Base-by-base conservation (phyloP, 2,113 vertebrate genomes). In the Cranoglanis bouderius region DNA sequence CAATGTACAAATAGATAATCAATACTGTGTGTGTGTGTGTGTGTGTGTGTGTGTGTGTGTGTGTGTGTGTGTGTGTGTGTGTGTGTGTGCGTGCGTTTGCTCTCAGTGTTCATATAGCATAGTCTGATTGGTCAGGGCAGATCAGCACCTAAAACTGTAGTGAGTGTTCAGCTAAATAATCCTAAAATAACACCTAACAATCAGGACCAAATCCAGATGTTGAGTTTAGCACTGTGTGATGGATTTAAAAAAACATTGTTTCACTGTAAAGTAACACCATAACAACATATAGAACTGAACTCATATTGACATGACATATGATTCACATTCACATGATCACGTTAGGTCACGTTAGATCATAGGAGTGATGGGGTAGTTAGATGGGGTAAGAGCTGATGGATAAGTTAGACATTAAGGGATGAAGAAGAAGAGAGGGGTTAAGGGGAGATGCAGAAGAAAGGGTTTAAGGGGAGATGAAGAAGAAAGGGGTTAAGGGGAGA, bases 21-120 rank as follows among this genome's bases (percentile, higher is more conserved):
- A 24, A 6, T 75, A 49, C 46, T 49, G 7, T 74, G 70, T 40
- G 35, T 46, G 74, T 55, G 49, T 53, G 16, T 82, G 51, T 35
- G 29, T 78, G 75, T n/a, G 75, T 67, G 65, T 35, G 65, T 67
- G 35, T 21, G 35, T 5, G 40, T 53, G 78, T 24, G 49, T 43
- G 46, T 32, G 49, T 81, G 78, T 80, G 77, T 80, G 40, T 80
- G 46, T 80, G 29, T 81, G 49, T 81, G 53, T 82, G 53, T 81
- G 78, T 80, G 77, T 80, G 40, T 80, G 46, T 80, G 29, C 53
- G 49, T 81, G 53, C 57, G 53, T 84, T 61, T 61, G 35, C 19
- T 83, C 32, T 35, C 78, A 32, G 49, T 81, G 18, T 59, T 82
- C 32, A 38, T 59, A 82, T 40, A 83, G 55, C 21, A 26, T 61